phyloP scores from a whole-genome alignment of 1,140 invertebrate genomes.

The Dolichoris vasculosae region DNA sequence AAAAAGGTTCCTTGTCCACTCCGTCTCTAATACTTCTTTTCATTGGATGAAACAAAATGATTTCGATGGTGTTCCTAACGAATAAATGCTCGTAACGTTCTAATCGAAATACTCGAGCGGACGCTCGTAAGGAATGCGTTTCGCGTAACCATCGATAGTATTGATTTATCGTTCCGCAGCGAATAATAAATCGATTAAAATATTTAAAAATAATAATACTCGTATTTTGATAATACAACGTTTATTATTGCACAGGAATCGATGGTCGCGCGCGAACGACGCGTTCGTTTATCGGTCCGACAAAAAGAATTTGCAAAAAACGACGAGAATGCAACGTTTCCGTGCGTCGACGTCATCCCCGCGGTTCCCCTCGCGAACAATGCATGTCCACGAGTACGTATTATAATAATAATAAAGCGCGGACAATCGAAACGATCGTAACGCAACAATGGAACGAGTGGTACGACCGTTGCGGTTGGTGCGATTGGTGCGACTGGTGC shows the following conservation, averaged over 20 bases:
- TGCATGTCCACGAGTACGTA: not conserved
- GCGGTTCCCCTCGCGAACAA: not conserved
- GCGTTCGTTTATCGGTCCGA: not conserved
- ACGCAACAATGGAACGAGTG: not conserved
- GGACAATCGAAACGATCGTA: not conserved
- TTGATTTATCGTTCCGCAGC: not conserved
- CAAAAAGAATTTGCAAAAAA: not conserved
- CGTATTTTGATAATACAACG: not conserved
- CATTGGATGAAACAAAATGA: not conserved
- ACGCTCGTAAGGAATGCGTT: no score
- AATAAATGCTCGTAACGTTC: not conserved
- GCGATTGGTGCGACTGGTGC: no score
- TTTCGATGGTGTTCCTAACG: not conserved
- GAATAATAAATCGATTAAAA: not conserved
- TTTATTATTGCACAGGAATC: not conserved
- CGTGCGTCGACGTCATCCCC: not conserved
- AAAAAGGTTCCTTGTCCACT: not conserved
- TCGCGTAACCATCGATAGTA: not conserved
- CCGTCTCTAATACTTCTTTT: not conserved
- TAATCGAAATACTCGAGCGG: not conserved
- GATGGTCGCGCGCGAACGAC: not conserved
- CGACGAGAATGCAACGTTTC: not conserved
- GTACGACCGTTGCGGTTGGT: no score
- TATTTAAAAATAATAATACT: not conserved
- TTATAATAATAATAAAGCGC: not conserved